Conservation (phyloP, 2,797 vertebrate species). For the Craterocephalus amniculus region DNA sequence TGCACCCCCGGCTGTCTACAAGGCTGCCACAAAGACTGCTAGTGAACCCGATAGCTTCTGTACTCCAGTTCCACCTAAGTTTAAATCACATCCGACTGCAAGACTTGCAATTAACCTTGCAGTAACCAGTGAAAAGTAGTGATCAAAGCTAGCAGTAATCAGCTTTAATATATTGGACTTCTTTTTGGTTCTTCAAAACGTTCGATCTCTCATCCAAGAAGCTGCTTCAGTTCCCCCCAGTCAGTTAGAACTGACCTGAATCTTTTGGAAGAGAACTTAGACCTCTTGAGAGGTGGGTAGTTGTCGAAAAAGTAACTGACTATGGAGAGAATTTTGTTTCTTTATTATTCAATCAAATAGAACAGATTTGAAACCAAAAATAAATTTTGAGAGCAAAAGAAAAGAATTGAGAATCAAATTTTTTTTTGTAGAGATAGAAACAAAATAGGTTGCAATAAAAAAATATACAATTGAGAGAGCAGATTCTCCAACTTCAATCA, state of each 20-base stretch:
- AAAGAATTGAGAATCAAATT: too few species aligned
- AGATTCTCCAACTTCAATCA: too few species aligned
- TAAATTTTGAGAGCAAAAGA: too few species aligned
- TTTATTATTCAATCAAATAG: too few species aligned
- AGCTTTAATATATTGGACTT: not conserved
- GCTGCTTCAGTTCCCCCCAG: not conserved
- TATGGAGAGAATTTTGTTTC: too few species aligned
- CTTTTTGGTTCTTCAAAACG: not conserved
- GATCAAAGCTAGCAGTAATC: slow-evolving; percentile 26
- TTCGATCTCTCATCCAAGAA: not conserved
- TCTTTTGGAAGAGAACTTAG: not conserved
- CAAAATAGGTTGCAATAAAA: too few species aligned
- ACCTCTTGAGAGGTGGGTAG: not conserved
- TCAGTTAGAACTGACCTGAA: not conserved
- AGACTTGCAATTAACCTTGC: slow-evolving; percentile 44
- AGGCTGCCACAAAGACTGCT: slow-evolving; percentile 39
- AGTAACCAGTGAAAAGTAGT: slow-evolving; percentile 18
- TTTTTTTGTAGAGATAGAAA: too few species aligned
- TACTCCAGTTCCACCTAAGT: slow-evolving; percentile 23
- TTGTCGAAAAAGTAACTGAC: not conserved
- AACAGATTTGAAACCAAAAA: too few species aligned
- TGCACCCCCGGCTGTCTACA: slow-evolving; percentile 55
- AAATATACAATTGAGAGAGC: too few species aligned
- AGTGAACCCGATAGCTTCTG: slow-evolving; percentile 45
- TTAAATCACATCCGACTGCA: slow-evolving; percentile 32